Evolutionary conservation across 2,797 vertebrate species (phyloP).

Genomic region (Coccyzus lansbergi): DNA sequence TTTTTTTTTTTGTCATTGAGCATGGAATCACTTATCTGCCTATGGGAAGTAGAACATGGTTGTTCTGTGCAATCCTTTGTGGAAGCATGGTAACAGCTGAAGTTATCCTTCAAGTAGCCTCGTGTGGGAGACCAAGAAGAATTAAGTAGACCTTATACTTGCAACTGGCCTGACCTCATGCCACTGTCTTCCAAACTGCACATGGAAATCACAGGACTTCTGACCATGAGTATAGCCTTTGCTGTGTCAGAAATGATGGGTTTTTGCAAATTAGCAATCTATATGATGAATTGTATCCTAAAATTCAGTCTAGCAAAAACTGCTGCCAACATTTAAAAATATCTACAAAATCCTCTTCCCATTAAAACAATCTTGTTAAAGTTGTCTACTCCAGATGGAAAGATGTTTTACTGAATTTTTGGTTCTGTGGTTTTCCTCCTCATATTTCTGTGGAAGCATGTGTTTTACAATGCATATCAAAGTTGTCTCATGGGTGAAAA

Average conservation of each 20-base stretch:
- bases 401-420: background rate
- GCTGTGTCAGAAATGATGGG: background rate
- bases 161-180: background rate
- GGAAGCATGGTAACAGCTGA: background rate
- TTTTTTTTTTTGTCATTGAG: background rate
- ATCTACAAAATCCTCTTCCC: background rate
- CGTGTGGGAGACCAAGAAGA: background rate
- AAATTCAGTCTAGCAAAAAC: background rate
- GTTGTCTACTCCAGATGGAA: background rate
- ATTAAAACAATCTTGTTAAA: slow-evolving; percentile 13
- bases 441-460: background rate
- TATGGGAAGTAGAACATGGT: background rate
- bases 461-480: background rate
- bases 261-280: background rate
- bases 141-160: background rate
- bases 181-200: background rate
- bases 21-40: background rate
- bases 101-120: background rate
- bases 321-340: background rate
- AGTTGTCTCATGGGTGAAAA: background rate
- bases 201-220: background rate
- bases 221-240: background rate
- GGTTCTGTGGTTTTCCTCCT: background rate
- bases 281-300: background rate
- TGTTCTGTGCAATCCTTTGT: background rate